Evolutionary conservation across 2,888 invertebrate species (phyloP), one percentile per base, ranked within the genome.

Genomic region (Ceratothoa steindachneri): DNA sequence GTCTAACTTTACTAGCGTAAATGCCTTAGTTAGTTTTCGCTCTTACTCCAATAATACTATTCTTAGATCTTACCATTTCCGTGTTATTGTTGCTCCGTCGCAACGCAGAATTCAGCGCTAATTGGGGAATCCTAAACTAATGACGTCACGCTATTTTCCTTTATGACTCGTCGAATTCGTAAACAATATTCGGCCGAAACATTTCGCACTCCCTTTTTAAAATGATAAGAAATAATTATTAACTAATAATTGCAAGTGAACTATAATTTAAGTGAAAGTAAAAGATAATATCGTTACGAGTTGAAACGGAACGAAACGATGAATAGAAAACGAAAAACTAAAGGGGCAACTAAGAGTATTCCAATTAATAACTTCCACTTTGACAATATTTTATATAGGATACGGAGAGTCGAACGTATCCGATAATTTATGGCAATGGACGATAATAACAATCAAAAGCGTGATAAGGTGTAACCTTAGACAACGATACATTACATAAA

Each of bases 401-500:
- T 41, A 41, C 41, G 5, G 7, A 5, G 41, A 41, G 41, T 41
- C 41, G 41, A 9, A 41, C 41, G 15, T 41, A 41, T 41, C 5
- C 41, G 41, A 41, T 41, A 41, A 41, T 41, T 9, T 41, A 41
- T 15, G 41, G 15, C 41, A 41, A 41, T 41, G 41, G 15, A 41
- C 41, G 41, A 41, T 60, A 60, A 60, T 60, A 60, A 60, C 24
- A 60, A 60, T 60, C 60, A 24, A 24, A 60, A 22, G 60, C 60
- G 60, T 60, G 60, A 60, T 60, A 60, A 60, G 22, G 22, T 2
- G 60, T 60, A 60, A 60, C 60, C 3, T 60, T 24, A 24, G 60
- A 60, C 60, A 60, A 60, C 60, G 60, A 60, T 60, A 60, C 60
- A 60, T 60, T 60, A 24, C 60, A 60, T 60, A 60, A 60, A 60